These are phyloP conservation scores for Tetraneura akinire DNA, from an alignment of 1,140 invertebrate genomes.

Conservation along the genomic window DNA sequence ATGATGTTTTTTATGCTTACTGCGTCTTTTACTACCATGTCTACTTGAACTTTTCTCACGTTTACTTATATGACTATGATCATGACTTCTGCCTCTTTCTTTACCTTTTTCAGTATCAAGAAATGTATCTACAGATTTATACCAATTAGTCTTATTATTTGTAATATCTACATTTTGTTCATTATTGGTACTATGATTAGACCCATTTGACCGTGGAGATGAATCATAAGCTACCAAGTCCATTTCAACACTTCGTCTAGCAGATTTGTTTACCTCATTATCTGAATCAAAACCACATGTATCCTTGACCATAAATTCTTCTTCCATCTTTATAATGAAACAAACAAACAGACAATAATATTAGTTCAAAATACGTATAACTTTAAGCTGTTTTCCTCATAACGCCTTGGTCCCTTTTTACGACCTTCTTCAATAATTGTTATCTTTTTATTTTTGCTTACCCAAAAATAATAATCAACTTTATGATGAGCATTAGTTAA, in stretches of 20 bases:
- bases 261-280: slow-evolving; percentile 33
- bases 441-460: slow-evolving; percentile 24
- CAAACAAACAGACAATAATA: slow-evolving; percentile 45
- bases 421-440: slow-evolving; percentile 41
- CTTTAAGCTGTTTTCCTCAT: background rate
- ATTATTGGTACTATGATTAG: slow-evolving; percentile 35
- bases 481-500: background rate
- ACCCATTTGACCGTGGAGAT: slow-evolving; percentile 39
- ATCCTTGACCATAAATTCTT: slow-evolving; percentile 41
- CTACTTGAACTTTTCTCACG: slow-evolving; percentile 36
- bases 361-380: slow-evolving; percentile 30
- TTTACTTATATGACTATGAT: slow-evolving; percentile 34
- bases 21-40: slow-evolving; percentile 27
- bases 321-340: slow-evolving; percentile 48
- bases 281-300: slow-evolving; percentile 43
- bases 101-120: slow-evolving; percentile 26
- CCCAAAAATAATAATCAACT: slow-evolving; percentile 5
- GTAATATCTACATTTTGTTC: slow-evolving; percentile 19
- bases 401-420: slow-evolving; percentile 47
- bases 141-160: slow-evolving; percentile 31
- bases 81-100: slow-evolving; percentile 15
- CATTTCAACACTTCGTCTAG: slow-evolving; percentile 47
- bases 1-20: slow-evolving; percentile 42
- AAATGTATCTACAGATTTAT: slow-evolving; percentile 34
- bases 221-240: slow-evolving; percentile 46